A percentile compares a stretch with the other conserved stretches of the same genome.
Evolutionary conservation across 2,797 vertebrate genomes (phyloP).

Genomic region (Coracias cyanogaster): DNA sequence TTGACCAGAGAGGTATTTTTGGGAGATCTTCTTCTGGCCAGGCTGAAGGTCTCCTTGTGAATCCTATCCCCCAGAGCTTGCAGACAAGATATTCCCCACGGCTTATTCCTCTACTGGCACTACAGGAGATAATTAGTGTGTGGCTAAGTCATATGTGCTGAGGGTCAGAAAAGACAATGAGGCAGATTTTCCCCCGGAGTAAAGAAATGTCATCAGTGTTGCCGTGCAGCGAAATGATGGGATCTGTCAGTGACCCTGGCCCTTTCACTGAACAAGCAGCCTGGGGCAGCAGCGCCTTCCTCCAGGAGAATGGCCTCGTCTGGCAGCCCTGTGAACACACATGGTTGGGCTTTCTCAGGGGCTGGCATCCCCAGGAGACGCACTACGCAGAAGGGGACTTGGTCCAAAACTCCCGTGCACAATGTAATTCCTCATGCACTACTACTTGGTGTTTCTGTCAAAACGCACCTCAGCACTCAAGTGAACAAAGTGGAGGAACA

Average conservation of each 20-base stretch:
- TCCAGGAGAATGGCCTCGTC: conserved; percentile 30
- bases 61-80: conserved; percentile 42
- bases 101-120: conserved; percentile 27
- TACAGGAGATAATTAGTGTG: conserved; percentile 62
- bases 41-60: conserved; percentile 64
- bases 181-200: conserved; percentile 51
- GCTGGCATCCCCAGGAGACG: not conserved
- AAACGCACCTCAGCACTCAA: not conserved
- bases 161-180: conserved; percentile 66
- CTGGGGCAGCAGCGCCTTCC: not conserved
- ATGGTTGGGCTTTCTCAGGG: not conserved
- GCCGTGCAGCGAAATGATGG: conserved; percentile 39
- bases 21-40: conserved; percentile 45
- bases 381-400: not conserved
- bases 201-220: conserved; percentile 56
- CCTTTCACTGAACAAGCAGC: conserved; percentile 70
- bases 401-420: not conserved
- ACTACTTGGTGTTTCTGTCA: not conserved
- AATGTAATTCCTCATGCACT: accelerated
- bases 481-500: not conserved
- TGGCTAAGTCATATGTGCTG: conserved; percentile 60
- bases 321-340: not conserved
- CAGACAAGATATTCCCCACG: conserved; percentile 43
- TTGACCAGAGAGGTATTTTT: conserved; percentile 53
- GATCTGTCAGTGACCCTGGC: conserved; percentile 50